Evolutionary conservation across 1,140 invertebrate species (phyloP).

Genomic region (Colletes latitarsis): DNA sequence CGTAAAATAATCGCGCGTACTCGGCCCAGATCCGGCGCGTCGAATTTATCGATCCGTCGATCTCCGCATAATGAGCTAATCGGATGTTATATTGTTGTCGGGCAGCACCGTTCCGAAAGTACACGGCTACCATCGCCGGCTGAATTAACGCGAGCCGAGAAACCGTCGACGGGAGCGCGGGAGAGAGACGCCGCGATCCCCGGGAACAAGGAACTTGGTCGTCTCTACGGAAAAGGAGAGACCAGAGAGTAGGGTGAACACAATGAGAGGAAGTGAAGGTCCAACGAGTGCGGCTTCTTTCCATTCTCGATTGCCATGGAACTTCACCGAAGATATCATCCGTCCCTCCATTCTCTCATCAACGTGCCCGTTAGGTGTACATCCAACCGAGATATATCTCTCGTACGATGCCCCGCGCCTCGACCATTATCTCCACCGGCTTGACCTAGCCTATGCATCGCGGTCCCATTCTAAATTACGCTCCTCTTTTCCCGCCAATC

Average conservation of each 20-base stretch:
- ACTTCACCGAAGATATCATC: slow-evolving; percentile 61
- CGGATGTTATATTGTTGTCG: slow-evolving; percentile 64
- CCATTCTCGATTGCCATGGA: slow-evolving; percentile 67
- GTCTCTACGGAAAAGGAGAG: slow-evolving; percentile 18
- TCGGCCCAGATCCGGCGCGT: slow-evolving; percentile 53
- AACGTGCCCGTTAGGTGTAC: slow-evolving; percentile 54
- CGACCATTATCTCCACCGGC: slow-evolving; percentile 57
- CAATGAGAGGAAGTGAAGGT: slow-evolving; percentile 77
- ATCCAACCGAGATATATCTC: slow-evolving; percentile 53
- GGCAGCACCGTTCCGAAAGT: slow-evolving; percentile 13
- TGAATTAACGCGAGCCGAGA: slow-evolving; percentile 61
- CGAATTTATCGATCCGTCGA: slow-evolving; percentile 71
- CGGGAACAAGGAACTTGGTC: slow-evolving; percentile 27
- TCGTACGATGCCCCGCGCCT: slow-evolving; percentile 37
- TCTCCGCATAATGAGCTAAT: slow-evolving; percentile 74
- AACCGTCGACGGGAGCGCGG: slow-evolving; percentile 19
- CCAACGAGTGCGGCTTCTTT: slow-evolving; percentile 72
- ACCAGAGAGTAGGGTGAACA: slow-evolving; percentile 37
- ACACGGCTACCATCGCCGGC: slow-evolving; percentile 11
- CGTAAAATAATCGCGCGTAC: slow-evolving; percentile 52
- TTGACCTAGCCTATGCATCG: slow-evolving; percentile 53
- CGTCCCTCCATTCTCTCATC: slow-evolving; percentile 51
- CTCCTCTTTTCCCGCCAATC: neutral
- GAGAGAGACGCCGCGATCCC: slow-evolving; percentile 16
- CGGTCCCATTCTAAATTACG: slow-evolving; percentile 57